A percentile compares a stretch with the other conserved stretches of the same genome.
These are phyloP conservation scores for Promerops cafer DNA, from an alignment of 2,113 vertebrate species.

Conservation along the genomic window DNA sequence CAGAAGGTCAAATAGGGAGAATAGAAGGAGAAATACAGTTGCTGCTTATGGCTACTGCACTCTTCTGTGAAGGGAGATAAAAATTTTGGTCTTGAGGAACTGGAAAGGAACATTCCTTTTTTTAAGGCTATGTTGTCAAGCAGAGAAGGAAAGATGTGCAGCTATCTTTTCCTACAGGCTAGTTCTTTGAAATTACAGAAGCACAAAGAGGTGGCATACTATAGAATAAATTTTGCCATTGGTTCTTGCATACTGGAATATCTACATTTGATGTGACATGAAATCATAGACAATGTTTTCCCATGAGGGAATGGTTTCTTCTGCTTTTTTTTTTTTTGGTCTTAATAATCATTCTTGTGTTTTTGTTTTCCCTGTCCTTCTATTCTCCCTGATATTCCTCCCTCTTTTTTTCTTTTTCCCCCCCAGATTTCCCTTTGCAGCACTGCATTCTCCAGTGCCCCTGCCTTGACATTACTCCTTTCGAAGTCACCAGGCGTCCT, in stretches of 20 bases:
- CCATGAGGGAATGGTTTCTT: not conserved
- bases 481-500: not conserved
- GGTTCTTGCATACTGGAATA: not conserved
- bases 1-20: not conserved
- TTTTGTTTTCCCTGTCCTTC: not conserved
- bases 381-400: not conserved
- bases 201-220: not conserved
- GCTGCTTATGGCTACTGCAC: not conserved
- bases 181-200: not conserved
- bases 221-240: not conserved
- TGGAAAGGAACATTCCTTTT: not conserved
- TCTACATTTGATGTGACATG: not conserved
- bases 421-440: not conserved
- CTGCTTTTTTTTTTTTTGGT: not conserved
- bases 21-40: not conserved
- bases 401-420: not conserved
- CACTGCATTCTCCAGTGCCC: rapidly evolving
- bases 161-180: not conserved
- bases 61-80: not conserved
- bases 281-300: not conserved
- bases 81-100: not conserved
- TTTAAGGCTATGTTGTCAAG: not conserved
- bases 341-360: not conserved
- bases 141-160: not conserved
- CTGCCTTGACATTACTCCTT: not conserved